phyloP scores from a whole-genome alignment of 2,113 vertebrate genomes.

The Passer montanus region DNA sequence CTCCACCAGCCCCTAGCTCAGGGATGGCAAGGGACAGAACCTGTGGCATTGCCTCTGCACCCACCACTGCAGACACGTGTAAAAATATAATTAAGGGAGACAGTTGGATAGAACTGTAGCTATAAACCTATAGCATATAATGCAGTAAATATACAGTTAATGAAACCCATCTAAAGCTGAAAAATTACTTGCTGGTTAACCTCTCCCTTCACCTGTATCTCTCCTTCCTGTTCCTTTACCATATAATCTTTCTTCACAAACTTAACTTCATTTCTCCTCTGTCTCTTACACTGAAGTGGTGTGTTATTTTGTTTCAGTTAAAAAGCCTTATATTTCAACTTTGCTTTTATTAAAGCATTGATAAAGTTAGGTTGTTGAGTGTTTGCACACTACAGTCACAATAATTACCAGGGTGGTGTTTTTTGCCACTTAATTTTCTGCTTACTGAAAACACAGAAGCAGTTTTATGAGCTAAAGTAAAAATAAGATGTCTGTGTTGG shows the following conservation, averaged over 20 bases:
- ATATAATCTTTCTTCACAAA: not conserved
- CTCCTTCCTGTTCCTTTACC: not conserved
- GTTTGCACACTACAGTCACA: rapidly evolving
- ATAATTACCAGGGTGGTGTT: not conserved
- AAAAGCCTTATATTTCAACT: not conserved
- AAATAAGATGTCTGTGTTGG: not conserved
- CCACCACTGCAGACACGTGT: rapidly evolving
- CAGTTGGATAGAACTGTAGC: not conserved
- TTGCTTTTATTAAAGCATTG: not conserved
- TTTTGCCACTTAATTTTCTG: not conserved
- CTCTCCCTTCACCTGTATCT: not conserved
- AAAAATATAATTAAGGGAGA: not conserved
- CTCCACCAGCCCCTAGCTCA: not conserved
- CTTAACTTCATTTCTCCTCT: not conserved
- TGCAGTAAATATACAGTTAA: not conserved
- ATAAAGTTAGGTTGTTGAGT: not conserved
- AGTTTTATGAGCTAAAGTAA: not conserved
- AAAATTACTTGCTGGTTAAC: not conserved
- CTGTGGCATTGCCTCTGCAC: not conserved
- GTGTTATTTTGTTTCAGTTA: not conserved
- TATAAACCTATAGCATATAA: not conserved
- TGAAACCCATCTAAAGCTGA: not conserved
- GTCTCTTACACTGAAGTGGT: not conserved
- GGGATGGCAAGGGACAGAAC: not conserved
- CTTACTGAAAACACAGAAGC: not conserved